Evolutionary conservation across 2,888 invertebrate genomes (phyloP).

Genomic region (Drosophila maculinotata): DNA sequence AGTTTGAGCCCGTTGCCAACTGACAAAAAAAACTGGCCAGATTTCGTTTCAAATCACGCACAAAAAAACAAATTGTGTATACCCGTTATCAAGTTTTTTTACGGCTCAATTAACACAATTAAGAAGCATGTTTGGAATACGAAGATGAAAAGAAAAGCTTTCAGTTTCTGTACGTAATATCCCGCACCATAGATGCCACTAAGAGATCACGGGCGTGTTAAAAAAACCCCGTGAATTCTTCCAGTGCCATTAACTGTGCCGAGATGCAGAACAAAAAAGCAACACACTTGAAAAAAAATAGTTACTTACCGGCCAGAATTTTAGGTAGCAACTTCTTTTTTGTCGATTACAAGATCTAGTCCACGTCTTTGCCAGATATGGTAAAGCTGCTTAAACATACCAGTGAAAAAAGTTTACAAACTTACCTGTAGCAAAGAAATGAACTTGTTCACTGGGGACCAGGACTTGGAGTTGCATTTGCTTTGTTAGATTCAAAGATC

Average conservation of each 20-base stretch:
- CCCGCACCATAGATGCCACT: slow-evolving; percentile 86
- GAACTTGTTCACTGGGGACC: slow-evolving; percentile 10
- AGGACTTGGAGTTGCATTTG: slow-evolving; percentile 16
- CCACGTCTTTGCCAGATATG: slow-evolving; percentile 30
- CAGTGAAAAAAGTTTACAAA: slow-evolving; percentile 9
- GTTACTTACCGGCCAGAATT: slow-evolving; percentile 9
- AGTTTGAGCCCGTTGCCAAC: slow-evolving; percentile 58
- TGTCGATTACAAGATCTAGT: slow-evolving; percentile 21
- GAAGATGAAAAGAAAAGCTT: slow-evolving; percentile 8
- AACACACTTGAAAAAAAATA: slow-evolving; percentile 21
- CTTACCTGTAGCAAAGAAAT: slow-evolving; percentile 20
- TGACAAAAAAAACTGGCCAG: slow-evolving; percentile 47
- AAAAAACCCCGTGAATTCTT: slow-evolving; percentile 88
- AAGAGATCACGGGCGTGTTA: slow-evolving; percentile 86
- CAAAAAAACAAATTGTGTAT: slow-evolving; percentile 12
- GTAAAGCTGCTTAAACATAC: slow-evolving; percentile 12
- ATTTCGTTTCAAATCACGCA: slow-evolving; percentile 40
- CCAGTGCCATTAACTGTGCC: slow-evolving; percentile 88
- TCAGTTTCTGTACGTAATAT: slow-evolving; percentile 49
- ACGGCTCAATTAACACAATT: slow-evolving; percentile 62
- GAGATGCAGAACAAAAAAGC: slow-evolving; percentile 49
- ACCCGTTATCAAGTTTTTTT: slow-evolving; percentile 29
- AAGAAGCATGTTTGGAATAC: slow-evolving; percentile 18
- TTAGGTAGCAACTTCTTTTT: slow-evolving; percentile 9
- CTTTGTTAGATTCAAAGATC: slow-evolving; percentile 24